Evolutionary conservation across 2,888 invertebrate genomes (phyloP).

Genomic region (Tenthredo distinguenda): DNA sequence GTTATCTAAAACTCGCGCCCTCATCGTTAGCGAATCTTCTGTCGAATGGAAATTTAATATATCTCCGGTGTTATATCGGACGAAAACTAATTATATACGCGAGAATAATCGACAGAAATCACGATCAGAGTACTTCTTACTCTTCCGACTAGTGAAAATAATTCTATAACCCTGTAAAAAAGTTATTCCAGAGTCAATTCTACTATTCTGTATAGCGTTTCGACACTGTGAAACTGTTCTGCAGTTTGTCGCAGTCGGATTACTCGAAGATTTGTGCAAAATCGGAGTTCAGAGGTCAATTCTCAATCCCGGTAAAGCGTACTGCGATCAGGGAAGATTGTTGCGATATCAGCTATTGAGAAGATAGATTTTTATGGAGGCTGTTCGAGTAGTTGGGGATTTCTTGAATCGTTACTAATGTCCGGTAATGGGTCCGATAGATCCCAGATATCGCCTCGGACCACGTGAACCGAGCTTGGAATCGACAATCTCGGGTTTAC

Average conservation of each 20-base stretch:
- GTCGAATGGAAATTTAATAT: background rate
- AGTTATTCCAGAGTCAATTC: background rate
- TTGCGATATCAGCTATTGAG: conserved; percentile 31
- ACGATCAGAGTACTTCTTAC: background rate
- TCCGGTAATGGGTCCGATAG: conserved; percentile 45
- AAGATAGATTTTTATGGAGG: conserved; percentile 39
- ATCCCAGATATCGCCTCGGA: conserved; percentile 22
- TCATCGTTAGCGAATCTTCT: background rate
- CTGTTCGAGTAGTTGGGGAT: conserved; percentile 44
- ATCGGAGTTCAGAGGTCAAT: background rate
- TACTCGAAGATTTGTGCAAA: background rate
- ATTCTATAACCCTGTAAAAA: background rate
- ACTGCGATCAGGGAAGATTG: conserved; percentile 14
- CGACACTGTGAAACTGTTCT: background rate
- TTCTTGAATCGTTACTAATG: conserved; percentile 57
- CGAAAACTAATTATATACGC: background rate
- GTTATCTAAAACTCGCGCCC: background rate
- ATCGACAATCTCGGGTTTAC: conserved; percentile 7
- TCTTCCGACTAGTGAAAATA: background rate
- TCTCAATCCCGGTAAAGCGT: conserved; percentile 1
- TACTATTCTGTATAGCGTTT: background rate
- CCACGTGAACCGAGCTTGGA: conserved; percentile 22
- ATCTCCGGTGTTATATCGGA: background rate
- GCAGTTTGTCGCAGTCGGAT: background rate
- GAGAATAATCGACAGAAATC: background rate